Evolutionary conservation across 2,113 vertebrate species (phyloP), one percentile per base, ranked within the genome.

Genomic region (Chunga burmeisteri): DNA sequence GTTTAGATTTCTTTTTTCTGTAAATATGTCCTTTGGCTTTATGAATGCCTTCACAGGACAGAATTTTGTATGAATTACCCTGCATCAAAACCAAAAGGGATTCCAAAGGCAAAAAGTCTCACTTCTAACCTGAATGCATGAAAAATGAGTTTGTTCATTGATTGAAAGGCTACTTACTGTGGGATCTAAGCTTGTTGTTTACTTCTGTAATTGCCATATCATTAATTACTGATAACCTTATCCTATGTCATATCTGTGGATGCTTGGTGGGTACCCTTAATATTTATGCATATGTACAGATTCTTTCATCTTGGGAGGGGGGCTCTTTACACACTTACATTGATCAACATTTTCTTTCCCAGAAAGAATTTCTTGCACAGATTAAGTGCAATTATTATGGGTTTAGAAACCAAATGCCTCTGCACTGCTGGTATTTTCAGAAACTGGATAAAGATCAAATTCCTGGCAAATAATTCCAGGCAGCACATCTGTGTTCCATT

Each of bases 361-460:
- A 55, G 66, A 80, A 83, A 14, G 3, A 77, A 84, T 81, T 94
- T 82, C 16, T 90, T 68, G n/a, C 13, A 55, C 22, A 47, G 27
- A 84, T 71, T 53, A 90, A 86, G 21, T 53, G 21, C 58, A 87
- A 36, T 73, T 85, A 81, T 50, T 79, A 42, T 0, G 4, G 40
- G 12, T 70, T 90, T 93, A 73, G 50, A 72, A 91, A 90, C 30
- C 42, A 95, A 91, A 93, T 86, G 68, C 20, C 67, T 91, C 62
- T 92, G 93, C n/a, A 59, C 50, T 88, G 80, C 36, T 86, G 47
- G 21, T 89, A 86, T 84, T 90, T 95, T 94, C 81, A 91, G 62
- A 85, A 83, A 67, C 25, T 62, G 81, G 68, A 70, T 79, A 63
- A 34, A 32, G 71, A 86, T 53, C 53, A 90, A 88, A 88, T 75